Evolutionary conservation across 1,140 invertebrate species (phyloP), one percentile per base, ranked within the genome.

Genomic region (Leptinotarsa undecemlineata): DNA sequence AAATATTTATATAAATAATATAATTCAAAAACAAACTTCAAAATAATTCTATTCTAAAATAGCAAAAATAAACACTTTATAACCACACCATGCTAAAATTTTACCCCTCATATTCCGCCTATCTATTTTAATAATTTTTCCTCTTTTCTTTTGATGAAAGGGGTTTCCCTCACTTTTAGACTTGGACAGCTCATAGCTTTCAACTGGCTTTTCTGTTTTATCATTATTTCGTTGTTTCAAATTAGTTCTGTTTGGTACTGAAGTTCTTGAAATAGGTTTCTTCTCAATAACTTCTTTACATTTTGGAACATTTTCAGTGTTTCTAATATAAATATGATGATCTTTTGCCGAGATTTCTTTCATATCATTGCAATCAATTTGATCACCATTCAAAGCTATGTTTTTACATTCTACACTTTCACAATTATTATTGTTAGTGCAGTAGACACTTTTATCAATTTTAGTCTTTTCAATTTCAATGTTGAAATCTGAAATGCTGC

Each of bases 161-260:
- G 84, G 83, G 78, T 84, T 83, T 11, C 83, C 82, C 68, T 83
- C 84, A 68, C 82, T 84, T 79, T 80, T 83, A 68, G 84, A 85
- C 72, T 84, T 85, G 4, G 80, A 76, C 72, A 85, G 76, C 23
- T 48, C 61, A 75, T 80, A 83, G 73, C 78, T 82, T 48, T 75
- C 76, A 23, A 66, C 60, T 17, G 47, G 19, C 21, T 51, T 57
- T 23, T 70, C 68, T n/a, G 47, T 21, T 57, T 60, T 33, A 64
- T 33, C 63, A 64, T 33, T 33, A 64, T 33, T 21, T 64, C 26
- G 63, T 64, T 64, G 15, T 57, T 57, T 57, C 51, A 57, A 19
- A 8, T 57, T 57, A 57, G 15, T 57, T 57, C n/a, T 57, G n/a
- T 17, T 15, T 57, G 51, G n/a, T 17, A 57, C 51, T 19, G 15